A percentile compares a stretch with the other conserved stretches of the same genome.
phyloP scores from a whole-genome alignment of 2,797 vertebrate species.

The Carapus acus region DNA sequence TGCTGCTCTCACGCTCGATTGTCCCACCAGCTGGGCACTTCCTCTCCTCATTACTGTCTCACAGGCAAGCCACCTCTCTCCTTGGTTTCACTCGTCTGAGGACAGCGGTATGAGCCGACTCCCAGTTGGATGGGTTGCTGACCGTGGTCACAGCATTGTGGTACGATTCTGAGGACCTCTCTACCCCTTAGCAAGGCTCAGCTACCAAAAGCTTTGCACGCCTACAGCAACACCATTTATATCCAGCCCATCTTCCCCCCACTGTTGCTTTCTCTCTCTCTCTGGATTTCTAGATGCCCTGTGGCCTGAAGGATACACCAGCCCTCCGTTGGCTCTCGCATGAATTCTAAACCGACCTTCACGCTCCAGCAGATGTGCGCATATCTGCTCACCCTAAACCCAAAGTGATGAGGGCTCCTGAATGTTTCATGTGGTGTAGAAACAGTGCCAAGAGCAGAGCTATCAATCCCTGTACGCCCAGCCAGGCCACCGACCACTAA shows the following conservation, averaged over 20 bases:
- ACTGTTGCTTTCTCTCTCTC: constrained; percentile 1
- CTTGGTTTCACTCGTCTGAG: constrained; percentile 34
- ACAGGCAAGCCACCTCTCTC: constrained; percentile 15
- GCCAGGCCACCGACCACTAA: background rate
- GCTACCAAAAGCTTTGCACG: constrained; percentile 12
- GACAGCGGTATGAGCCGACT: constrained; percentile 43
- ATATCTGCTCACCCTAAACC: background rate
- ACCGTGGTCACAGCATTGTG: constrained; percentile 45
- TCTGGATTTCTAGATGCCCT: background rate
- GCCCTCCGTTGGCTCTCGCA: background rate
- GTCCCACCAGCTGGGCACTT: constrained; percentile 23
- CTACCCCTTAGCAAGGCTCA: constrained; percentile 19
- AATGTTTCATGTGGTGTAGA: background rate
- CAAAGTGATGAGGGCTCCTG: background rate
- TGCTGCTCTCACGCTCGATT: constrained; percentile 18
- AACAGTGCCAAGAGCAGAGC: background rate
- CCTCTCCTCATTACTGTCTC: constrained; percentile 28
- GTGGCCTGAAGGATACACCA: background rate
- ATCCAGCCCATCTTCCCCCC: background rate
- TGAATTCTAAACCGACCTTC: background rate
- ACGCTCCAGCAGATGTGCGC: background rate
- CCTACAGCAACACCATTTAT: constrained; percentile 18
- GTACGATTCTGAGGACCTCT: constrained; percentile 24
- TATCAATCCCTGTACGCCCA: background rate
- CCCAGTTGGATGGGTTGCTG: constrained; percentile 31